Percentiles rank a stretch among this genome's conserved stretches.
These are phyloP conservation scores for Melanotaenia duboulayi DNA, from an alignment of 2,113 vertebrate genomes.

Conservation along the genomic window DNA sequence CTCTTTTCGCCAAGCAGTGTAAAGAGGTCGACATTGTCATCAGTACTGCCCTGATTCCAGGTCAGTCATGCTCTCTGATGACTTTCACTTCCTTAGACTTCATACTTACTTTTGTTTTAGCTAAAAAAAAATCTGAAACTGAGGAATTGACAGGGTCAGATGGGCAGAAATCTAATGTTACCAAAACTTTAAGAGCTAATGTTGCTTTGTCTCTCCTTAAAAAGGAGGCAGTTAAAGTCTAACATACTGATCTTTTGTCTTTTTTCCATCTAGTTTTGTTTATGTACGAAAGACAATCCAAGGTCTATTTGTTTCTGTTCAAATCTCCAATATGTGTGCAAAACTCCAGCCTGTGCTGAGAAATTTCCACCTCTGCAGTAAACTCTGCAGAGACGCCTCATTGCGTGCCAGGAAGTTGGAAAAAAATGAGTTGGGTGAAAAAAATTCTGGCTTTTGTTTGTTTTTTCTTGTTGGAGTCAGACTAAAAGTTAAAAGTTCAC, in stretches of 20 bases:
- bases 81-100: background rate
- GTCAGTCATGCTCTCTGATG: slow-evolving; percentile 48
- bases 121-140: background rate
- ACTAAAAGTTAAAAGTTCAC: background rate
- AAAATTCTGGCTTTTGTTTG: too few relatives aligned
- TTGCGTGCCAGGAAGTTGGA: too few relatives aligned
- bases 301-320: too few relatives aligned
- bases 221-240: background rate
- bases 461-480: background rate
- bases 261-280: too few relatives aligned
- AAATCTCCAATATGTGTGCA: background rate
- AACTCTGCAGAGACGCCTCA: too few relatives aligned
- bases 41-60: slow-evolving; percentile 83
- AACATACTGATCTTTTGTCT: background rate
- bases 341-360: background rate
- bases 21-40: slow-evolving; percentile 81
- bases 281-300: too few relatives aligned
- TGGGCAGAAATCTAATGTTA: background rate
- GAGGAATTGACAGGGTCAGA: background rate
- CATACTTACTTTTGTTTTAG: background rate
- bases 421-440: too few relatives aligned
- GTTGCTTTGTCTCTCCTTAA: background rate
- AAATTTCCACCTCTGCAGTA: too few relatives aligned
- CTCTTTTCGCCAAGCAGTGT: slow-evolving; percentile 79
- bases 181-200: background rate